Percentiles rank a stretch among this genome's conserved stretches.
phyloP scores from a whole-genome alignment of 2,113 vertebrate genomes.

The Thinocorus orbignyianus region DNA sequence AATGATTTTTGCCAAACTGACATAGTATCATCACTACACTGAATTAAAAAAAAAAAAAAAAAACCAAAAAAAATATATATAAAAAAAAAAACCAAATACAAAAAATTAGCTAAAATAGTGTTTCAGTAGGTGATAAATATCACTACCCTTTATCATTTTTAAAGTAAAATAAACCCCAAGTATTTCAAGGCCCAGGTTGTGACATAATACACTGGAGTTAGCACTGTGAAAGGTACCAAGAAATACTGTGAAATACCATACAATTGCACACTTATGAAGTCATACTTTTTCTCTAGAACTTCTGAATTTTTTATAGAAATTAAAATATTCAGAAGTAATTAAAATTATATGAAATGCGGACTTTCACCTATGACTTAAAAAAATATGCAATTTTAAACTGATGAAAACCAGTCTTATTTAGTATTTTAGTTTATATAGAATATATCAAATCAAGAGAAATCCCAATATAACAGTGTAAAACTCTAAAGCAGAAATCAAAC shows the following conservation, averaged over 20 bases:
- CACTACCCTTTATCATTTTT: background rate
- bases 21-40: background rate
- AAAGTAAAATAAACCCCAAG: fast-evolving
- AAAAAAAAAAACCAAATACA: no score
- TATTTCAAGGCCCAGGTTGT: background rate
- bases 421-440: background rate
- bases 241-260: background rate
- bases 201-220: background rate
- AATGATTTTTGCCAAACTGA: background rate
- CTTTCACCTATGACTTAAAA: background rate
- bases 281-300: background rate
- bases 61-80: no score
- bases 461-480: background rate
- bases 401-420: background rate
- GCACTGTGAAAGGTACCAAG: background rate
- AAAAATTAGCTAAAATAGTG: background rate
- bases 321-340: background rate
- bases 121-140: background rate
- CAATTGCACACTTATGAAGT: background rate
- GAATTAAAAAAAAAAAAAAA: background rate
- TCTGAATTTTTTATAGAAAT: background rate
- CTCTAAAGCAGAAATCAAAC: background rate
- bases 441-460: background rate
- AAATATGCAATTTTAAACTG: fast-evolving
- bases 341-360: background rate